Conservation (phyloP, 2,888 invertebrate genomes). For the Crossocerus cetratus region DNA sequence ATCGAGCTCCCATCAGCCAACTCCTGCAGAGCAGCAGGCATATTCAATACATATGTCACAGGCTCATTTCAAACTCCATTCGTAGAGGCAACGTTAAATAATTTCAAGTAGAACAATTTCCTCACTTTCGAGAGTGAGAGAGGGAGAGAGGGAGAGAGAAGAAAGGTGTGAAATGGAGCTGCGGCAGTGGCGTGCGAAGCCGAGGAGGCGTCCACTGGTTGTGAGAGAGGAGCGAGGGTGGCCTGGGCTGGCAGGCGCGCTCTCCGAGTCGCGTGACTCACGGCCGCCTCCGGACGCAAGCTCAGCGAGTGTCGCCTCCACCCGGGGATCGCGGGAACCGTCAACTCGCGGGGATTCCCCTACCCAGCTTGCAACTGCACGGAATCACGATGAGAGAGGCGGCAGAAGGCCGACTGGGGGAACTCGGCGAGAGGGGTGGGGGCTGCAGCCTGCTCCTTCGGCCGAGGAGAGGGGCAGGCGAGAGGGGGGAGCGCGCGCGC, state of each 20-base stretch:
- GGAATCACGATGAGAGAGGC: too few relatives aligned
- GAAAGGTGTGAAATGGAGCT: neutral
- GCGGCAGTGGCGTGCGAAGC: neutral
- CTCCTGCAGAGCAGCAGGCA: too few relatives aligned
- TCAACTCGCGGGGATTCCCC: slow-evolving; percentile 62
- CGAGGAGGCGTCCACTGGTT: neutral
- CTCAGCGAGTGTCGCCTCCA: slow-evolving; percentile 73
- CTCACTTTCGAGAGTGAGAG: too few relatives aligned
- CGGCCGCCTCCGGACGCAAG: slow-evolving; percentile 58
- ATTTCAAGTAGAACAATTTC: too few relatives aligned
- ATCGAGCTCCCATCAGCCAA: too few relatives aligned
- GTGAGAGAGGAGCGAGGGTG: slow-evolving; percentile 3
- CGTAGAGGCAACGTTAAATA: too few relatives aligned
- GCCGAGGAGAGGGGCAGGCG: slow-evolving; percentile 34
- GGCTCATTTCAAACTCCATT: too few relatives aligned
- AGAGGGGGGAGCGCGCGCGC: slow-evolving; percentile 29
- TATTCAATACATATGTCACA: too few relatives aligned
- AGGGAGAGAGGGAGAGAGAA: too few relatives aligned
- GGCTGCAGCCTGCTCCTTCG: neutral
- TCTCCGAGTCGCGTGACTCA: slow-evolving; percentile 68
- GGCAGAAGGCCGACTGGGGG: too few relatives aligned
- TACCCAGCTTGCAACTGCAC: slow-evolving; percentile 30
- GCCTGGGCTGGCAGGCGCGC: slow-evolving; percentile 36
- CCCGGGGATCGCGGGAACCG: slow-evolving; percentile 74
- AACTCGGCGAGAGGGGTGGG: neutral